Conservation (phyloP, 2,113 vertebrate genomes). For the Eidolon helvum region DNA sequence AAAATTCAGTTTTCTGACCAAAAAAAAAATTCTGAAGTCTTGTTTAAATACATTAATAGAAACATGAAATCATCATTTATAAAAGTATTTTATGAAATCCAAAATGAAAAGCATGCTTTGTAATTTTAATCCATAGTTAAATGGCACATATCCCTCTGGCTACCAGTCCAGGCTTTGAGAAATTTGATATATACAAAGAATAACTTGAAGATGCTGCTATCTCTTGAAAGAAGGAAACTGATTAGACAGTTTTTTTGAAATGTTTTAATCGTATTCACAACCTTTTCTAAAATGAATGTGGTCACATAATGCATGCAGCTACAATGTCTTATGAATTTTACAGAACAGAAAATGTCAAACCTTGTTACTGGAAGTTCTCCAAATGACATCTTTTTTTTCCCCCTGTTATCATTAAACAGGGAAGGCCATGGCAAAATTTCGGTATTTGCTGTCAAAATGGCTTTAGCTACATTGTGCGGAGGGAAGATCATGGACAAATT, state of each 20-base stretch:
- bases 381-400: constrained; percentile 44
- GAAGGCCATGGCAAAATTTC: constrained; percentile 96
- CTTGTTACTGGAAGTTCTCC: background rate
- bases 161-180: background rate
- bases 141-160: background rate
- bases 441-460: constrained; percentile 96
- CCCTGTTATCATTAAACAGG: constrained; percentile 84
- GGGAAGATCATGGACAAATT: constrained; percentile 99
- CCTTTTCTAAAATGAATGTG: constrained; percentile 45
- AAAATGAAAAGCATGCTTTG: background rate
- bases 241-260: background rate
- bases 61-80: background rate
- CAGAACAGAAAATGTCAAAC: constrained; percentile 53
- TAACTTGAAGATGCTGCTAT: background rate
- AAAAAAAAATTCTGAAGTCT: background rate
- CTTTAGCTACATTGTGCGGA: constrained; percentile 95
- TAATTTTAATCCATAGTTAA: background rate
- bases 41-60: constrained; percentile 36
- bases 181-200: background rate
- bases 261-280: background rate
- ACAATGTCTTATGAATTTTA: background rate
- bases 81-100: constrained; percentile 12
- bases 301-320: background rate
- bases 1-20: background rate
- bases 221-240: background rate